Conservation (phyloP, 2,113 vertebrate genomes). For the Otis tarda region DNA sequence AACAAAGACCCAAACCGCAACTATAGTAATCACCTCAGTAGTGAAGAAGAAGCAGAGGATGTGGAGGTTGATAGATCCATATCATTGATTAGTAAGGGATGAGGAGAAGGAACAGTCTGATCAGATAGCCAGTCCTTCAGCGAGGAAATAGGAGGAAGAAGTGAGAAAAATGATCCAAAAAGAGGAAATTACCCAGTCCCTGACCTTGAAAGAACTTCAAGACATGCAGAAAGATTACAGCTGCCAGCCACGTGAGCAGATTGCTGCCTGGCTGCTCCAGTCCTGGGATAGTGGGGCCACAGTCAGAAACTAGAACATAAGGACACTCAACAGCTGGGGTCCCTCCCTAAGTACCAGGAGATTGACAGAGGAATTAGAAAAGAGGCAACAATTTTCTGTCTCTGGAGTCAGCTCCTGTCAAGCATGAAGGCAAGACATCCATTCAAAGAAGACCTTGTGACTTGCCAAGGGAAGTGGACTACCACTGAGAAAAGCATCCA, state of each 20-base stretch:
- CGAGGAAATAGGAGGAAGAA: not conserved
- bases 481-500: not conserved
- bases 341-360: not conserved
- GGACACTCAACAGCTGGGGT: not conserved
- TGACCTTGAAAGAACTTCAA: not conserved
- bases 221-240: not conserved
- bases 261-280: not conserved
- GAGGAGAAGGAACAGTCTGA: not conserved
- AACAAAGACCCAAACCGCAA: not conserved
- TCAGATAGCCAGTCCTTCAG: not conserved
- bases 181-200: not conserved
- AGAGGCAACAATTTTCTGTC: not conserved
- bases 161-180: not conserved
- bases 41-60: not conserved
- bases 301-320: not conserved
- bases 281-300: no score
- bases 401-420: not conserved
- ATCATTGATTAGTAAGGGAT: not conserved
- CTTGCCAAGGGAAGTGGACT: not conserved
- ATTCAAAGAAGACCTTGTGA: not conserved
- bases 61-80: not conserved
- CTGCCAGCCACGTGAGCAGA: not conserved
- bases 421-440: not conserved
- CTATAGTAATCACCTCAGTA: no score
- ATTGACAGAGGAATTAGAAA: not conserved